A percentile compares a stretch with the other conserved stretches of the same genome.
Evolutionary conservation across 1,140 invertebrate genomes (phyloP).

Genomic region (Cydia amplana): DNA sequence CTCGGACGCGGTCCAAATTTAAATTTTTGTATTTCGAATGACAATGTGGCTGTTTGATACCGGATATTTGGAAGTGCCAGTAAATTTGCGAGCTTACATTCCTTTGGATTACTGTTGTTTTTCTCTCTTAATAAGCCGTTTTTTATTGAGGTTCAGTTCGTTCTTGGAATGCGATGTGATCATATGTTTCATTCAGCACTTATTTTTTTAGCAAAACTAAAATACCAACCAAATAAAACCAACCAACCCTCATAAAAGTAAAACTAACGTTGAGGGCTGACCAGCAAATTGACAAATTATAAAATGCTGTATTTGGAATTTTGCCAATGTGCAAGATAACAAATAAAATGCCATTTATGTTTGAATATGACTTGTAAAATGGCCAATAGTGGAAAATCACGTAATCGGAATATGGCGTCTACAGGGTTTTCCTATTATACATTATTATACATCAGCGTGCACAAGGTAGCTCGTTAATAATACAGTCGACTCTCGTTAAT

Average conservation of each 20-base stretch:
- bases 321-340: too few relatives aligned
- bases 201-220: neutral
- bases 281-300: too few relatives aligned
- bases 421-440: neutral
- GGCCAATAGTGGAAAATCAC: too few relatives aligned
- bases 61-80: conserved; percentile 39
- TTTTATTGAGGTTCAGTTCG: neutral
- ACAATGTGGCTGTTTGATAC: conserved; percentile 56
- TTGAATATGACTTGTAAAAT: too few relatives aligned
- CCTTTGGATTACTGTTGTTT: conserved; percentile 33
- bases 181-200: neutral
- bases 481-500: too few relatives aligned
- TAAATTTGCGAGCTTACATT: conserved; percentile 27
- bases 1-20: conserved; percentile 53
- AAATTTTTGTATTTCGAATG: conserved; percentile 45
- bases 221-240: too few relatives aligned
- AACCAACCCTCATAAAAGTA: too few relatives aligned
- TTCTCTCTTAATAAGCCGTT: neutral
- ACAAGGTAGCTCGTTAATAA: neutral
- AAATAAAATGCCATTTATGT: too few relatives aligned
- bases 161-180: neutral
- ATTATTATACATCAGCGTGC: conserved; percentile 3
- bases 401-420: neutral
- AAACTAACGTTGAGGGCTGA: too few relatives aligned
- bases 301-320: too few relatives aligned